Evolutionary conservation across 1,140 invertebrate genomes (phyloP).

Genomic region (Harlomillsia oculata): DNA sequence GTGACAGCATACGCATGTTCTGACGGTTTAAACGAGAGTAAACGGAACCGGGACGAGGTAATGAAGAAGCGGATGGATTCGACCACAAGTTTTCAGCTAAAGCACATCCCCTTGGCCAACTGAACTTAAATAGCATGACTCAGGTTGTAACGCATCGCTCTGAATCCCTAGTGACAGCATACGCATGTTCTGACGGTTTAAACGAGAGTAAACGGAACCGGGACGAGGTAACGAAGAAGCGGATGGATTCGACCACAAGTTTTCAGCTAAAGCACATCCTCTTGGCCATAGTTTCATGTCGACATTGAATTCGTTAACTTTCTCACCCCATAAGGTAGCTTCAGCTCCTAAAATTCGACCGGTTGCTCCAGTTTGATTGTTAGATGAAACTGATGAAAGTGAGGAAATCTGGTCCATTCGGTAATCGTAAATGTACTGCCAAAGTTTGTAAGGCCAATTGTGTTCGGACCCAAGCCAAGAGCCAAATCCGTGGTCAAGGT

Average conservation of each 20-base stretch:
- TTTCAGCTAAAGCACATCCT: slow-evolving; percentile 16
- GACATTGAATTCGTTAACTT: slow-evolving; percentile 40
- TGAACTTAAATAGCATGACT: slow-evolving; percentile 61
- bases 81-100: slow-evolving; percentile 25
- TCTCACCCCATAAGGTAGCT: slow-evolving; percentile 26
- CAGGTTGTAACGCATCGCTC: slow-evolving; percentile 35
- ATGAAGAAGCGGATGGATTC: slow-evolving; percentile 8
- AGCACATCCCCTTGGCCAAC: slow-evolving; percentile 19
- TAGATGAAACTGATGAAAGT: not conserved
- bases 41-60: slow-evolving; percentile 9
- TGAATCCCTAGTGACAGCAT: slow-evolving; percentile 35
- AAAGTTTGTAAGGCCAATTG: slow-evolving; percentile 13
- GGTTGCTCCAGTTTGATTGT: slow-evolving; percentile 21
- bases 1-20: slow-evolving; percentile 34
- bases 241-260: slow-evolving; percentile 26
- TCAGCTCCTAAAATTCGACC: slow-evolving; percentile 26
- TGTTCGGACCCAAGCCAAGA: slow-evolving; percentile 29
- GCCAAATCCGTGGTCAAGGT: slow-evolving; percentile 37
- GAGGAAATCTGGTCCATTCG: not conserved
- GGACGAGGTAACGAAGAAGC: not conserved
- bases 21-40: slow-evolving; percentile 36
- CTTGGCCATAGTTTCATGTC: slow-evolving; percentile 28
- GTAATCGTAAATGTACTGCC: slow-evolving; percentile 13
- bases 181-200: slow-evolving; percentile 36
- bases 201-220: slow-evolving; percentile 27